Base-by-base conservation (phyloP, 2,888 invertebrate genomes). In the Tineola bisselliella region DNA sequence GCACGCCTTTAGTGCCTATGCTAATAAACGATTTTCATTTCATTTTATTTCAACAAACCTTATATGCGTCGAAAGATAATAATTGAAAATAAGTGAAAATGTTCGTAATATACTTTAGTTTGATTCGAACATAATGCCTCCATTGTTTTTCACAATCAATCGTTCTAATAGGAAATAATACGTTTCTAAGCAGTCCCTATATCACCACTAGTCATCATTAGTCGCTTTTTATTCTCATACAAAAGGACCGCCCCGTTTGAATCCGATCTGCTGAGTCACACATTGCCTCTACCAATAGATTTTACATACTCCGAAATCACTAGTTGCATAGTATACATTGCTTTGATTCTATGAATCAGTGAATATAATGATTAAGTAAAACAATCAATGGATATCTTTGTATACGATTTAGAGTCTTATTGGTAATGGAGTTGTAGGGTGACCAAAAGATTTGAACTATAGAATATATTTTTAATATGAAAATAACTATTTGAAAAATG, bases 201-300 rank as follows among this genome's bases (percentile, higher is more conserved):
- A 56, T 56, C 58, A 58, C 31, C 58, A 31, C 17, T 31, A 17
- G 58, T 58, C 33, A 58, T 58, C 58, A 58, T 58, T 58, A 58
- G 58, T 58, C 31, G 33, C 3, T 33, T 33, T 58, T 33, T 58
- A 15, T 58, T 33, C 17, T n/a, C 33, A 17, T n/a, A 58, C 58
- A 58, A 58, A 58, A 25, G 19, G 19, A 58, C 33, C 58, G 33
- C 30, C 30, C 48, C 12, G 33, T 58, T 19, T 33, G 58, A 58
- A 58, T 58, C 58, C 19, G 8, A 58, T 58, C 33, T 58, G 58
- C 58, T 58, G 58, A 58, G 33, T 58, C 58, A 58, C 30, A 58
- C n/a, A 56, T 12, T 48, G 11, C 56, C 56, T 3, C 11, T 19
- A 56, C 56, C 10, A n/a, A 48, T 2, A 17, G 48, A 15, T 15